Evolutionary conservation across 2,797 vertebrate genomes (phyloP).

Genomic region (Glossophaga mutica): DNA sequence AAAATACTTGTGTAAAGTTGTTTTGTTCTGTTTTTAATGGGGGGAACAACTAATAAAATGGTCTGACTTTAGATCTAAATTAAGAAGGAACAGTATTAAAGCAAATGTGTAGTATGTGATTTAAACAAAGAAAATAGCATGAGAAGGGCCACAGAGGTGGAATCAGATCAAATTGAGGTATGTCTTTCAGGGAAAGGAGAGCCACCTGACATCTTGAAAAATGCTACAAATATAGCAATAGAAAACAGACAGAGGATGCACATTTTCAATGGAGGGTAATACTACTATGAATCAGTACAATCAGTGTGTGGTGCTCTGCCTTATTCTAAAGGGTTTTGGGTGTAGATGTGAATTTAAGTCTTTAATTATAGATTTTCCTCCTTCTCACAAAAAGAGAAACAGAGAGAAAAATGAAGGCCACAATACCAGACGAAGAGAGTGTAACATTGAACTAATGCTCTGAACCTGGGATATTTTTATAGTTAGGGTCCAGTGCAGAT

Average conservation of each 20-base stretch:
- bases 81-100: background rate
- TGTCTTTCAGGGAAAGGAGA: background rate
- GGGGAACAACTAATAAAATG: background rate
- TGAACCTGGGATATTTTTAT: background rate
- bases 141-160: too few species aligned
- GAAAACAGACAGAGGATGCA: too few species aligned
- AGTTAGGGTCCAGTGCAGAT: background rate
- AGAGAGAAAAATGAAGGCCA: background rate
- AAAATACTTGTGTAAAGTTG: background rate
- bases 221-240: background rate
- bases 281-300: background rate
- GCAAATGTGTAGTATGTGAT: background rate
- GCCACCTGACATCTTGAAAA: background rate
- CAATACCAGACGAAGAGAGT: background rate
- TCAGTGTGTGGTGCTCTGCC: background rate
- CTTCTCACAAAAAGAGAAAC: background rate
- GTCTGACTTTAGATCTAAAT: background rate
- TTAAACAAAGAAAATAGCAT: background rate
- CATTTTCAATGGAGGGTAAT: background rate
- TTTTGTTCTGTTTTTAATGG: background rate
- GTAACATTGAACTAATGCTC: background rate
- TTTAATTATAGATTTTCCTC: background rate
- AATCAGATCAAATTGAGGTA: accelerated
- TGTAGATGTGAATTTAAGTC: background rate
- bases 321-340: background rate